Evolutionary conservation across 2,113 vertebrate genomes (phyloP), one percentile per base, ranked within the genome.

Genomic region (Hippocampus guttulatus): DNA sequence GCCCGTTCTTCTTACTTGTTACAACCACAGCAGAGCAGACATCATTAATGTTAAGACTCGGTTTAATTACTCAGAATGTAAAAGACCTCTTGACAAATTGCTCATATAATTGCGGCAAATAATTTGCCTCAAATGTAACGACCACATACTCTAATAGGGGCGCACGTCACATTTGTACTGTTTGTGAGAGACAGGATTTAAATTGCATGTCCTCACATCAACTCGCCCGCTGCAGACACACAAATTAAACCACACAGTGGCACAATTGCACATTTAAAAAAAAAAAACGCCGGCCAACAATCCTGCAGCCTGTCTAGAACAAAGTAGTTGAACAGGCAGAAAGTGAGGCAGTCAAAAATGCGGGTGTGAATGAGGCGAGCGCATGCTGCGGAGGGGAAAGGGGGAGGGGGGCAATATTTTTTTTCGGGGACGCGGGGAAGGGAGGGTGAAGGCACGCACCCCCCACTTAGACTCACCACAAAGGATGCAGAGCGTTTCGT

Each of bases 401-500:
- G 27, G 73, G 84, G 93, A 93, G 91, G 93, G 94, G 92, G 81
- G 16, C 18, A 88, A 92, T 93, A 91, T 91, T 93, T 93, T 90
- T 90, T 91, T 92, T 20, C 3, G 11, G 23, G 43, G 43, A 38
- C 33, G 33, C 33, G 33, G 33, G 33, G 33, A 6, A 38, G 16
- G 4, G 47, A 92, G 92, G 92, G 93, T 90, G 91, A 91, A 94
- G 93, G 92, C 87, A 91, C 14, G 63, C 63, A 23, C 86, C 87
- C 87, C 87, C 90, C 91, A 92, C 90, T 93, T 90, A 90, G 87
- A 84, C 92, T 89, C 86, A 88, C 88, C 84, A 92, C 92, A 91
- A 93, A 87, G 89, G 89, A 91, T 88, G 91, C 84, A 90, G 92
- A 90, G 86, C 90, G 90, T 91, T 91, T 92, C 93, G 93, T 94